phyloP scores from a whole-genome alignment of 2,888 invertebrate genomes.

The Linnaemya tessellans region DNA sequence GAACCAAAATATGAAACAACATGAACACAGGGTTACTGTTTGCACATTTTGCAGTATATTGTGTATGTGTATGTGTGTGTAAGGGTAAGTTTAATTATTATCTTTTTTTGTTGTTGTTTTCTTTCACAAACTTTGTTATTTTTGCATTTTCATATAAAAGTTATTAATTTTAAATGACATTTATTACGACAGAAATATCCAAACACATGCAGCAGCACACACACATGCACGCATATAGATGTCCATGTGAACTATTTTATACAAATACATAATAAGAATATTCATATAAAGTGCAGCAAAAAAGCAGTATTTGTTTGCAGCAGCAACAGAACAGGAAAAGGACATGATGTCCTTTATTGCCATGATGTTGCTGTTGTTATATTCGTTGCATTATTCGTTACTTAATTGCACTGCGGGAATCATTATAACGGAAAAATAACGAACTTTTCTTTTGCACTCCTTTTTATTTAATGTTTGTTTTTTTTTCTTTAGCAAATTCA shows the following conservation, averaged over 20 bases:
- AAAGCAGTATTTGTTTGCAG: slow-evolving; percentile 20
- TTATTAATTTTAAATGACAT: slow-evolving; percentile 76
- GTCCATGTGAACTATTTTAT: not conserved
- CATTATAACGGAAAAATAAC: slow-evolving; percentile 70
- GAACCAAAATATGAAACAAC: slow-evolving; percentile 12
- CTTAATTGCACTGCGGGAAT: slow-evolving; percentile 73
- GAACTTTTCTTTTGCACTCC: slow-evolving; percentile 57
- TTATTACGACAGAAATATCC: slow-evolving; percentile 69
- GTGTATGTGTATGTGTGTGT: not conserved
- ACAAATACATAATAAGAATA: slow-evolving; percentile 30
- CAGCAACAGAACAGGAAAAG: slow-evolving; percentile 63
- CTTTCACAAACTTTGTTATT: slow-evolving; percentile 45
- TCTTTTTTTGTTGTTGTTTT: slow-evolving; percentile 26
- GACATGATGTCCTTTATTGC: slow-evolving; percentile 65
- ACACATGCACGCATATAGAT: not conserved
- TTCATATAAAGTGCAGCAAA: slow-evolving; percentile 49
- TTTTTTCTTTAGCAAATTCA: slow-evolving; percentile 27
- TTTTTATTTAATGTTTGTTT: too few relatives aligned
- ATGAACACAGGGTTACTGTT: slow-evolving; percentile 23
- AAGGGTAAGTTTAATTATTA: slow-evolving; percentile 57
- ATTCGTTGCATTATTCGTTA: slow-evolving; percentile 56
- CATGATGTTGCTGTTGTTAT: slow-evolving; percentile 40
- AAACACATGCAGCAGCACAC: slow-evolving; percentile 12
- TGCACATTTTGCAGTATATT: slow-evolving; percentile 16
- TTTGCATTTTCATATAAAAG: slow-evolving; percentile 70